Percentiles rank a stretch among this genome's conserved stretches.
Conservation (phyloP, 2,113 vertebrate species). For the Alethe diademata region DNA sequence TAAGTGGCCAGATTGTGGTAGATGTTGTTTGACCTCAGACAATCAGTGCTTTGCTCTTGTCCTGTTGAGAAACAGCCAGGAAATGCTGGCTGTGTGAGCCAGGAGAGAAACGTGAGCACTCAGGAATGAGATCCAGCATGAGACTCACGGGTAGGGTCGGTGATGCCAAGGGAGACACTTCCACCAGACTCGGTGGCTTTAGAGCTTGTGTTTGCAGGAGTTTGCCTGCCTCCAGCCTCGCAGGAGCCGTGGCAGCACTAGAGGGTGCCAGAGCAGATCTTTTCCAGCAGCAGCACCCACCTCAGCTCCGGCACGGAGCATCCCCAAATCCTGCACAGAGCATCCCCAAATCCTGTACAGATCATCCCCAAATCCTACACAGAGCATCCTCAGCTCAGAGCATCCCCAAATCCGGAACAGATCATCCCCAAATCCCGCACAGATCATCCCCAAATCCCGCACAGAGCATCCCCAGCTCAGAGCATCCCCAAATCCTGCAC, state of each 20-base stretch:
- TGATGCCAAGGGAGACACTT: rapidly evolving
- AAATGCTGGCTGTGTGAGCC: background rate
- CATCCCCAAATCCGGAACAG: no score
- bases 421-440: no score
- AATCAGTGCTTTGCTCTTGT: rapidly evolving
- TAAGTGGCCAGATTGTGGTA: background rate
- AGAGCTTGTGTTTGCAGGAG: rapidly evolving
- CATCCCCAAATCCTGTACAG: no score
- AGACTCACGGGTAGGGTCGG: background rate
- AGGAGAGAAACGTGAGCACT: background rate
- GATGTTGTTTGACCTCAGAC: background rate
- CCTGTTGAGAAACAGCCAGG: background rate
- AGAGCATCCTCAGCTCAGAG: no score
- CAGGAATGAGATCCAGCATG: rapidly evolving
- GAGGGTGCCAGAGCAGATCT: constrained; percentile 37
- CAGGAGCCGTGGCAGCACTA: background rate
- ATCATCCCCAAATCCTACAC: no score
- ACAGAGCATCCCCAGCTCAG: no score
- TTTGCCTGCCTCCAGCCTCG: background rate
- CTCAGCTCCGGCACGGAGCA: background rate
- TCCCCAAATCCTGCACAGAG: background rate
- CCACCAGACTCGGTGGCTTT: rapidly evolving
- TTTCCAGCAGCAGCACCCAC: background rate
- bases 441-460: no score
- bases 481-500: no score